These are phyloP conservation scores for Holothuria leucospilota DNA, from an alignment of 53 echinoderm and acorn worm species.

Conservation along the genomic window DNA sequence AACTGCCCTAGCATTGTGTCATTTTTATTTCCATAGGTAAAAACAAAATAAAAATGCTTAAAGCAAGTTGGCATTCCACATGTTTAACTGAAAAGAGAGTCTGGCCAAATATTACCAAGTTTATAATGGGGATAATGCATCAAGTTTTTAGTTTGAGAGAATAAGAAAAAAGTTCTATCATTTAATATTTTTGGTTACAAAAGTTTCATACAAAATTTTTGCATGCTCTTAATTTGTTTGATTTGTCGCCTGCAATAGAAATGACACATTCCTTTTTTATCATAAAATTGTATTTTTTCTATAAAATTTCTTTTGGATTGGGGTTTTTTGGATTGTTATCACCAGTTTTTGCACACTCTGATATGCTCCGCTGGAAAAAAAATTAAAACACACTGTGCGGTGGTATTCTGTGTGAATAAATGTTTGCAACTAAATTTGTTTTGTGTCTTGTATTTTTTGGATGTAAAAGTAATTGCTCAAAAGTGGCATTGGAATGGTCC, in stretches of 20 bases:
- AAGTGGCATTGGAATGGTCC: too few relatives aligned
- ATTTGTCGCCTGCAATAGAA: slow-evolving; percentile 60
- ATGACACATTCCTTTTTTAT: slow-evolving; percentile 59
- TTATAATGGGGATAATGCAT: slow-evolving; percentile 2
- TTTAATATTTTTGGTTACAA: slow-evolving; percentile 49
- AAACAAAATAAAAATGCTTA: too few relatives aligned
- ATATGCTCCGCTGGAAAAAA: slow-evolving; percentile 54
- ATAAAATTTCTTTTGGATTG: slow-evolving; percentile 44
- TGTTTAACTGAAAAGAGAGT: background rate
- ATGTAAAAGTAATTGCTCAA: too few relatives aligned
- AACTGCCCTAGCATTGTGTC: too few relatives aligned
- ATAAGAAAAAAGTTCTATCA: slow-evolving; percentile 33
- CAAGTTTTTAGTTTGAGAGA: slow-evolving; percentile 34
- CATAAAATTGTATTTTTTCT: slow-evolving; percentile 61
- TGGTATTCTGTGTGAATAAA: slow-evolving; percentile 61
- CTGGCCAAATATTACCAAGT: slow-evolving; percentile 17
- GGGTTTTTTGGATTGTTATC: slow-evolving; percentile 55
- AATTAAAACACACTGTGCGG: slow-evolving; percentile 50
- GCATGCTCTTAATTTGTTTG: slow-evolving; percentile 59
- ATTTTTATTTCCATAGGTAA: too few relatives aligned
- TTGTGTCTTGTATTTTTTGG: background rate
- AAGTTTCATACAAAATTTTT: slow-evolving; percentile 53
- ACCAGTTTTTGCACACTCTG: slow-evolving; percentile 47
- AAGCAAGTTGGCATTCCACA: slow-evolving; percentile 42
- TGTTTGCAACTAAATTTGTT: slow-evolving; percentile 49